Conservation (phyloP, 2,113 vertebrate species). For the Ciconia stormi region DNA sequence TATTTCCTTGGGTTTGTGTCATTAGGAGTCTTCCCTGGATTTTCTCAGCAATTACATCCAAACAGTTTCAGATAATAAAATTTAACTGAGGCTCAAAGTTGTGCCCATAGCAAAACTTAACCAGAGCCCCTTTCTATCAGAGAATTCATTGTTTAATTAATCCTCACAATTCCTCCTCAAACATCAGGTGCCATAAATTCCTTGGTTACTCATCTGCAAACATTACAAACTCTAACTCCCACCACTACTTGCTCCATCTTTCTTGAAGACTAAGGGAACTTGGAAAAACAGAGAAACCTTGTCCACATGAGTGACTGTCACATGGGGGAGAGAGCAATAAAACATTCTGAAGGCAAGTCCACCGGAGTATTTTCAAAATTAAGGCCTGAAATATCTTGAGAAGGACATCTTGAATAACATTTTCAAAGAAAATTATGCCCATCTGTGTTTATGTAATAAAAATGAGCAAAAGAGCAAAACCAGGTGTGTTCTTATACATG, state of each 20-base stretch:
- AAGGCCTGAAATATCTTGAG: neutral
- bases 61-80: neutral
- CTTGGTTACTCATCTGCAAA: neutral
- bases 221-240: neutral
- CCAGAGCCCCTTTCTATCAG: neutral
- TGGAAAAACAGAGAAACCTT: neutral
- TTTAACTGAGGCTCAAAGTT: neutral
- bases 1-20: neutral
- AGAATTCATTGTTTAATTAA: neutral
- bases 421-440: neutral
- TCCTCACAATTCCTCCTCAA: neutral
- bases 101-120: neutral
- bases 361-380: neutral
- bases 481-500: neutral
- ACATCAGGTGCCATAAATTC: neutral
- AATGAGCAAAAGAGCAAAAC: neutral
- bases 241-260: neutral
- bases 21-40: neutral
- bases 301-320: neutral
- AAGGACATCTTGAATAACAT: neutral
- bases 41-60: neutral
- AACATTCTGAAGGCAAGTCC: neutral
- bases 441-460: neutral
- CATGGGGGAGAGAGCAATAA: neutral
- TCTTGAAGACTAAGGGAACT: neutral